Base-by-base conservation (phyloP, 2,888 invertebrate genomes). In the Caenorhabditis doughertyi region DNA sequence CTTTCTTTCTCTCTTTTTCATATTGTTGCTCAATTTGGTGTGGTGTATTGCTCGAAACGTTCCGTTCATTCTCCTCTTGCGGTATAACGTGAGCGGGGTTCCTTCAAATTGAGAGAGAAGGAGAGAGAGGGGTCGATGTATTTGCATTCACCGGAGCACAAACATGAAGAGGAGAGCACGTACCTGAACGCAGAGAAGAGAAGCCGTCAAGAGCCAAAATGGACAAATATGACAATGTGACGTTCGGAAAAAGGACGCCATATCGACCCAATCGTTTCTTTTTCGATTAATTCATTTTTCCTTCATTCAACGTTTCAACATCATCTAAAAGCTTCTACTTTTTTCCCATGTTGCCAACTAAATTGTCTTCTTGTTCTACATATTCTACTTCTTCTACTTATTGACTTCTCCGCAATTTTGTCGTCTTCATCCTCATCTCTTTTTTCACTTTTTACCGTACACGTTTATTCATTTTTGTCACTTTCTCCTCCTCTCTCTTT, bases 401-500 rank as follows among this genome's bases (percentile, higher is more conserved):
- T 74, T 64, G 32, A 21, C 32, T 23, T 49, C 55, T 27, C 47
- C 74, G 49, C 49, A 65, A 65, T 65, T 65, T 65, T 55, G 60
- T 56, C 56, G 32, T 60, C 60, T 42, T 60, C 42, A 42, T 58
- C 56, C 29, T 56, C 60, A 13, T 39, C 32, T 49, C 21, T 58
- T 76, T 56, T 64, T 56, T 65, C 77, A 53, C 77, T 77, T 77
- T n/a, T 77, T 77, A 77, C 77, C 77, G 77, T 77, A 77, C 77
- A 77, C 77, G 68, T 68, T 77, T 68, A 77, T 77, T 60, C 77
- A 68, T 77, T 77, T 74, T 77, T 77, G 77, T 77, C 77, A 77
- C 77, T 77, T 77, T 77, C 73, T 51, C 73, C 29, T 13, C 32
- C 27, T 53, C 62, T 39, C 32, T 39, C 35, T 21, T 58, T 60